Percentiles rank a stretch among this genome's conserved stretches.
phyloP scores from a whole-genome alignment of 35 echinoderm and acorn worm species.

The Patiria miniata region DNA sequence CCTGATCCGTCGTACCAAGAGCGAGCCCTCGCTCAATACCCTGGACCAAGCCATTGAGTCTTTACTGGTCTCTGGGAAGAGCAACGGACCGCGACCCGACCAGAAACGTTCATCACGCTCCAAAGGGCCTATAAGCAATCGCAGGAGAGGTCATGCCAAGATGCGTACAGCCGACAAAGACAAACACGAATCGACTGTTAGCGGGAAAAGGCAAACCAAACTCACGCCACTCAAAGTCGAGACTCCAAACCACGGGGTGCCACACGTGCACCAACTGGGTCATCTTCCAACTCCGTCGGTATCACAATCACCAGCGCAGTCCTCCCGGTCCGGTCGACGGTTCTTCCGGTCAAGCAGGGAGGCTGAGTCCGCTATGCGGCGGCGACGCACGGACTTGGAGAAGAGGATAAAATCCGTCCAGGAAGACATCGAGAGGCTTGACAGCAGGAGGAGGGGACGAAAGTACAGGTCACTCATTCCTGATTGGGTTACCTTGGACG shows the following conservation, averaged over 20 bases:
- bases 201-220: not conserved
- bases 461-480: conserved; percentile 10
- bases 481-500: not conserved
- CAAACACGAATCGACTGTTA: not conserved
- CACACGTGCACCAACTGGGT: not conserved
- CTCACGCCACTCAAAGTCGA: not conserved
- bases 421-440: not conserved
- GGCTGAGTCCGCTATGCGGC: not conserved
- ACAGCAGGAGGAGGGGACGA: not conserved
- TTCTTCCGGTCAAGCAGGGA: not conserved
- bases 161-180: not conserved
- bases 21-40: not conserved
- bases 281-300: not conserved
- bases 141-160: not conserved
- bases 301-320: not conserved
- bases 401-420: not conserved
- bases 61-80: not conserved
- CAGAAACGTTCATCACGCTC: not conserved
- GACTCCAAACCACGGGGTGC: not conserved
- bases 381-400: conserved; percentile 6
- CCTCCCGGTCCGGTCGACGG: not conserved
- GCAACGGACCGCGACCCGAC: not conserved
- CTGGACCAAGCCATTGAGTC: not conserved
- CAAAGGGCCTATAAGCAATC: not conserved
- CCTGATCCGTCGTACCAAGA: not conserved